A percentile compares a stretch with the other conserved stretches of the same genome.
Conservation (phyloP, 2,888 invertebrate species). For the Zygogramma bicolorata region DNA sequence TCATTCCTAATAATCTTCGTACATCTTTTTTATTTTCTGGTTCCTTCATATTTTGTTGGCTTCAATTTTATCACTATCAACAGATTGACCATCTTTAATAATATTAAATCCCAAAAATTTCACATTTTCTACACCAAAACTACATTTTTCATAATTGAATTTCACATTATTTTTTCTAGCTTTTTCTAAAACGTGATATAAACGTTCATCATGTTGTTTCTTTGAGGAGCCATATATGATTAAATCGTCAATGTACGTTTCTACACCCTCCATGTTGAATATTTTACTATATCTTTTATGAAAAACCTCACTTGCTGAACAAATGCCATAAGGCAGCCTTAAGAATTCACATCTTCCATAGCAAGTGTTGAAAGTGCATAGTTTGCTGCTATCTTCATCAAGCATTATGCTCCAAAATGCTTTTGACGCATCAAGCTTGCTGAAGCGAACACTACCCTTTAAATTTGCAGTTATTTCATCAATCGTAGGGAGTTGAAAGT, state of each 20-base stretch:
- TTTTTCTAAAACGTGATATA: neutral
- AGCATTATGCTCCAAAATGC: neutral
- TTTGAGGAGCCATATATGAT: neutral
- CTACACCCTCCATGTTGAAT: neutral
- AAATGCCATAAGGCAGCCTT: neutral
- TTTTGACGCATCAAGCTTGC: constrained; percentile 10
- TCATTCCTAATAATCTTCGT: neutral
- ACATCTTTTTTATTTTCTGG: constrained; percentile 6
- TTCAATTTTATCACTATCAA: neutral
- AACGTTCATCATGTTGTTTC: neutral
- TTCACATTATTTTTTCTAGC: neutral
- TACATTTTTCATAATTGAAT: constrained; percentile 1
- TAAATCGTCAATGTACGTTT: neutral
- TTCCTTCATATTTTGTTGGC: neutral
- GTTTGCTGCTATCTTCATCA: neutral
- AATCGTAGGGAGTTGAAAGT: constrained; percentile 42
- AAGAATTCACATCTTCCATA: neutral
- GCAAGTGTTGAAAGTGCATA: constrained; percentile 7
- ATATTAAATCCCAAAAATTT: constrained; percentile 1
- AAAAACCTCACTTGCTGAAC: neutral
- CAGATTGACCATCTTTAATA: neutral
- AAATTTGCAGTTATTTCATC: constrained; percentile 34
- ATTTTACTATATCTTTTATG: neutral
- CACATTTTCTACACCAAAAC: neutral
- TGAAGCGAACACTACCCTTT: neutral